Evolutionary conservation across 2,113 vertebrate genomes (phyloP), one percentile per base, ranked within the genome.

Genomic region (Spilogale gracilis): DNA sequence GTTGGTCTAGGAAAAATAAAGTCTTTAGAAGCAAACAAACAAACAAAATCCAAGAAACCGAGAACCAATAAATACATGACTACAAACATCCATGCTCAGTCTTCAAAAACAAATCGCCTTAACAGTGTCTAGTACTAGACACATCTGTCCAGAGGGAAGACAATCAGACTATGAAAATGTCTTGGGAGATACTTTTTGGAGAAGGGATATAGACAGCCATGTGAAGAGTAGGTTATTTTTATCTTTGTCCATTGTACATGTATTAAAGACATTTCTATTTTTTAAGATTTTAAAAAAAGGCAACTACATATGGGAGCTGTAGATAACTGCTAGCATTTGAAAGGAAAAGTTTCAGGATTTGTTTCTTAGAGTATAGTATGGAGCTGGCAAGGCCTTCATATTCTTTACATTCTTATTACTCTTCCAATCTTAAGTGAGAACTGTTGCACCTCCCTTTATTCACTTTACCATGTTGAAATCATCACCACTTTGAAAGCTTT

Each of bases 401-500:
- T 23, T 92, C 17, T 89, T 90, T 74, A 10, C 5, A 79, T 83
- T 79, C 43, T 81, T 81, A 91, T 32, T 76, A 65, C 10, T 79
- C 38, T 78, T 87, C 27, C n/a, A 45, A 0, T 95, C 30, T 94
- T 97, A 84, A 60, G 45, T 69, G 12, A 30, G 63, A 87, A 78
- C 1, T 48, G 4, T 81, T 94, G 13, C 7, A 89, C 23, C 82
- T 74, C 3, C 27, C 0, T 79, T 84, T 56, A 85, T 78, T 85
- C 63, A 60, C 63, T 90, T 79, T 88, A 52, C 27, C 45, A 1
- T 16, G 91, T n/a, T 95, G 58, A 82, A 96, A 80, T 92, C 50
- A 96, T n/a, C 20, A 56, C 32, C 88, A 52, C 38, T 94, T 82
- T 93, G n/a, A 84, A 61, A 67, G 50, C 67, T 74, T 92, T 96